phyloP scores from a whole-genome alignment of 2,888 invertebrate species.

The Chydorus sphaericus region DNA sequence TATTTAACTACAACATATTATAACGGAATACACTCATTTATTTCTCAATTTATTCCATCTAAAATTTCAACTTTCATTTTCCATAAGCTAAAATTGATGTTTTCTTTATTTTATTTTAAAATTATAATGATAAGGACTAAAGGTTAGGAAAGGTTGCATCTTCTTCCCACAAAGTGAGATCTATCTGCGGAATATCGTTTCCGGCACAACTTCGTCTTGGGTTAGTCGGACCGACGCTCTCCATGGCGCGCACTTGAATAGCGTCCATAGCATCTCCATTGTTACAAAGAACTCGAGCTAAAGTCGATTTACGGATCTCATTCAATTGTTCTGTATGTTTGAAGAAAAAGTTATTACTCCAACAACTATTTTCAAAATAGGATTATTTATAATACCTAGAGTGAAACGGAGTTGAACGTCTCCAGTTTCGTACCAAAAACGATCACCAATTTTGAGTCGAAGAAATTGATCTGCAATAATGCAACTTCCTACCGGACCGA shows the following conservation, averaged over 20 bases:
- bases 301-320: conserved; percentile 39
- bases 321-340: conserved; percentile 12
- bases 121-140: neutral
- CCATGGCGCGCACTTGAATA: conserved; percentile 55
- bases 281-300: conserved; percentile 60
- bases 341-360: neutral
- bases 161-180: conserved; percentile 43
- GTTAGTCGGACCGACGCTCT: conserved; percentile 36
- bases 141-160: neutral
- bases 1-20: neutral
- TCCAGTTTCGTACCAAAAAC: conserved; percentile 72
- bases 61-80: too few species aligned
- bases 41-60: too few species aligned
- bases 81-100: neutral
- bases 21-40: too few species aligned
- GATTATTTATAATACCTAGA: neutral
- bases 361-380: neutral
- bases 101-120: neutral
- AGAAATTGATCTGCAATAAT: conserved; percentile 72
- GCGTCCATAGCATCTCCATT: conserved; percentile 50
- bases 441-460: conserved; percentile 61
- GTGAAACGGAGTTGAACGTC: neutral
- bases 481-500: conserved; percentile 74
- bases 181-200: conserved; percentile 36
- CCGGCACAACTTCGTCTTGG: conserved; percentile 46